These are phyloP conservation scores for Drosophila picticornis DNA, from an alignment of 2,888 invertebrate species.

Conservation along the genomic window DNA sequence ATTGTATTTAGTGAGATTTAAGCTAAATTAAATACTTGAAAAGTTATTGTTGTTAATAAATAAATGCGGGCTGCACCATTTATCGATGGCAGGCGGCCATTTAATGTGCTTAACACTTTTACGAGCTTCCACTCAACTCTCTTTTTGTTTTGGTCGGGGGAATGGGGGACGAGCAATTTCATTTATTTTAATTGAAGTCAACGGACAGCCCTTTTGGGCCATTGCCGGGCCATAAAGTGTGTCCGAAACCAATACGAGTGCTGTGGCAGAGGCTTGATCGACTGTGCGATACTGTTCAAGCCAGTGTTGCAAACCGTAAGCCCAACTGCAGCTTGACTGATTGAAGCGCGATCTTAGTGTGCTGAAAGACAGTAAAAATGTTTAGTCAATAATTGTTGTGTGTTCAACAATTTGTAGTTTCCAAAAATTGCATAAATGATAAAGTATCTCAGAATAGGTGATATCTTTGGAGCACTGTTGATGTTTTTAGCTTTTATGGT, in stretches of 20 bases:
- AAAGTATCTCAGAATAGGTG: not conserved
- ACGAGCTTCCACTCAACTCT: constrained; percentile 32
- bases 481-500: not conserved
- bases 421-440: too few relatives aligned
- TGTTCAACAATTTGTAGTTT: too few relatives aligned
- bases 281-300: not conserved
- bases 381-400: too few relatives aligned
- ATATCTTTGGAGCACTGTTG: not conserved
- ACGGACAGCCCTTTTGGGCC: constrained; percentile 31
- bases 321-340: not conserved
- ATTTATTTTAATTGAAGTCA: constrained; percentile 73
- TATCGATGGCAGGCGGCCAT: constrained; percentile 58
- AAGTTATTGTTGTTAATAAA: constrained; percentile 71
- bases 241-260: constrained; percentile 22
- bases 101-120: constrained; percentile 61
- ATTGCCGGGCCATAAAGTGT: constrained; percentile 47
- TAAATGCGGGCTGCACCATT: constrained; percentile 53
- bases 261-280: not conserved
- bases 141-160: not conserved
- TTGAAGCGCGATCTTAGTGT: not conserved
- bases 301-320: not conserved
- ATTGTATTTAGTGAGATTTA: constrained; percentile 54
- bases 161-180: constrained; percentile 39
- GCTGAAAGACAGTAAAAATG: too few relatives aligned
- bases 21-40: constrained; percentile 70